phyloP scores from a whole-genome alignment of 2,113 vertebrate genomes.

The Axis porcinus region DNA sequence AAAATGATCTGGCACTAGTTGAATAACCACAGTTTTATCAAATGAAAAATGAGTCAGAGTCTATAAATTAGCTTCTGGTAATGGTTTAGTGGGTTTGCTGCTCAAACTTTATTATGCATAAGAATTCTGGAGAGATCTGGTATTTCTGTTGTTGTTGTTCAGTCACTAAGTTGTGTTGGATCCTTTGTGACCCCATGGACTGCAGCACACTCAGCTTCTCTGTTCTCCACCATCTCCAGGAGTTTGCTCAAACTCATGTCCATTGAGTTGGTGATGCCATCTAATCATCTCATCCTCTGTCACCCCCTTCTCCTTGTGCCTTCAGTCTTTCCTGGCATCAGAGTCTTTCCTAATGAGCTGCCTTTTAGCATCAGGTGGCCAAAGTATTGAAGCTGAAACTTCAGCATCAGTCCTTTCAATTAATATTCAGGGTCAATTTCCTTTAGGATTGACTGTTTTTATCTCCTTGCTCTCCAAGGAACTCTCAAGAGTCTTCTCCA shows the following conservation, averaged over 20 bases:
- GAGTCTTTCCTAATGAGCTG: not conserved
- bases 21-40: constrained; percentile 40
- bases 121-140: not conserved
- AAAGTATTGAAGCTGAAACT: not conserved
- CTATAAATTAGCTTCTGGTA: not conserved
- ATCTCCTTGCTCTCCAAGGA: not conserved
- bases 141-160: not conserved
- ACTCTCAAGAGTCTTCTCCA: not conserved
- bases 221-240: not conserved
- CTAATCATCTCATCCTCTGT: not conserved
- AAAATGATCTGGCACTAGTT: constrained; percentile 7
- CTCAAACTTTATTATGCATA: not conserved
- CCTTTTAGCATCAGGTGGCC: not conserved
- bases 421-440: not conserved
- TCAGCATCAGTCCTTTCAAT: not conserved
- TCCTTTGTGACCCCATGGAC: not conserved
- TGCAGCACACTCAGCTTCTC: not conserved
- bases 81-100: not conserved
- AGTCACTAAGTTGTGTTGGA: not conserved
- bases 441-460: not conserved
- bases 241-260: not conserved
- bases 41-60: constrained; percentile 16
- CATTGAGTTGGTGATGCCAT: not conserved
- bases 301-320: not conserved
- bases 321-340: not conserved